Evolutionary conservation across 1,140 invertebrate species (phyloP).

Genomic region (Galleria mellonella): DNA sequence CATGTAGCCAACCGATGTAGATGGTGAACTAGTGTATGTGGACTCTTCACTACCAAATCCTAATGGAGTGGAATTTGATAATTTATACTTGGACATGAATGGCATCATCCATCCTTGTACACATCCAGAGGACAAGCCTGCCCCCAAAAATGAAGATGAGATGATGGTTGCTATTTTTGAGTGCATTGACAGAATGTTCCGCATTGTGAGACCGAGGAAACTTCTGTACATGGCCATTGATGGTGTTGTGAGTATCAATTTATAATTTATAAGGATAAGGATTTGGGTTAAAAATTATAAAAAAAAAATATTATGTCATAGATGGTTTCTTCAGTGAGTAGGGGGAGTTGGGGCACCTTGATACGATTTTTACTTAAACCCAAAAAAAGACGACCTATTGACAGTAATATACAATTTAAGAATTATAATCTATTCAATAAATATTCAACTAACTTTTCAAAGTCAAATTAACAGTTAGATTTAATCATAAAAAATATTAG

Average conservation of each 20-base stretch:
- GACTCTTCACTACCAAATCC: conserved; percentile 94
- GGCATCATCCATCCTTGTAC: conserved; percentile 99
- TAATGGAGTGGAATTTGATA: conserved; percentile 98
- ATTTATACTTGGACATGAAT: conserved; percentile 99
- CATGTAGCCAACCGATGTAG: conserved; percentile 76
- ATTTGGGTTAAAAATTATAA: too few relatives aligned
- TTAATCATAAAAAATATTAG: too few relatives aligned
- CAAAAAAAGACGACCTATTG: too few relatives aligned
- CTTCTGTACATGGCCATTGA: conserved; percentile 99
- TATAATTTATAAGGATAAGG: neutral
- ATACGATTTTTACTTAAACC: too few relatives aligned
- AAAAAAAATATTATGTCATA: too few relatives aligned
- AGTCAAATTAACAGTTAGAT: too few relatives aligned
- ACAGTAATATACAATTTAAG: too few relatives aligned
- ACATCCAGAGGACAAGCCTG: conserved; percentile 98
- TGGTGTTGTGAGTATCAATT: conserved; percentile 86
- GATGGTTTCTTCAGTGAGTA: too few relatives aligned
- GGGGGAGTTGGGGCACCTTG: too few relatives aligned
- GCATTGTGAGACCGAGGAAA: conserved; percentile 95
- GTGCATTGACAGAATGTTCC: conserved; percentile 97
- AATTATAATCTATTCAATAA: too few relatives aligned
- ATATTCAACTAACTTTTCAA: too few relatives aligned
- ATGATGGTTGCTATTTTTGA: conserved; percentile 99
- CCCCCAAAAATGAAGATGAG: conserved; percentile 99
- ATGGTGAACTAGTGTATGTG: conserved; percentile 81